These are phyloP conservation scores for Onychomys torridus DNA, from an alignment of 2,797 vertebrate species.

Conservation along the genomic window DNA sequence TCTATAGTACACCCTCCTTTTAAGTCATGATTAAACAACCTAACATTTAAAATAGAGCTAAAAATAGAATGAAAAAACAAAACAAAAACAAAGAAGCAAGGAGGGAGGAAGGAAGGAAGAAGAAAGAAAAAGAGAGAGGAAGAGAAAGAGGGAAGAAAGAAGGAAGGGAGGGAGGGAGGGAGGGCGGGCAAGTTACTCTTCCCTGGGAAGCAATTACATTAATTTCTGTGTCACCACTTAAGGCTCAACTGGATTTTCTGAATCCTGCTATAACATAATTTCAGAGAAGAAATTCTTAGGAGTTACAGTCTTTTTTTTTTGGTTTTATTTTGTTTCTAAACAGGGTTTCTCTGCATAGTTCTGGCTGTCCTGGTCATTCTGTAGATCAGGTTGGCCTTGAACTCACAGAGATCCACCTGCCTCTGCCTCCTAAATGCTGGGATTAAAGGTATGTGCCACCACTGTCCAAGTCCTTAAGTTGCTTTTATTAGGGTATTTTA, in stretches of 20 bases:
- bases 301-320: background rate
- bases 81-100: too few relatives aligned
- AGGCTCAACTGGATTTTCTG: constrained; percentile 9
- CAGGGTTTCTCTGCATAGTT: background rate
- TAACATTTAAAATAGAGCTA: constrained; percentile 23
- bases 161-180: background rate
- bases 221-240: constrained; percentile 22
- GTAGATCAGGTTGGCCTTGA: too few relatives aligned
- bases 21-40: background rate
- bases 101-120: too few relatives aligned
- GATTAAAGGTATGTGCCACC: background rate
- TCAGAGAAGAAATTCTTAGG: background rate
- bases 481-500: background rate
- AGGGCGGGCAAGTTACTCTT: background rate
- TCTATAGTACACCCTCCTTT: background rate
- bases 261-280: background rate
- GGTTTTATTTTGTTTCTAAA: background rate
- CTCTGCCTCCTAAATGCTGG: background rate
- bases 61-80: background rate
- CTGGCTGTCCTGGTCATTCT: background rate
- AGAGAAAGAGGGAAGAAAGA: accelerated
- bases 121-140: too few relatives aligned
- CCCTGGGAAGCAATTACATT: background rate
- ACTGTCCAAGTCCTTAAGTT: background rate
- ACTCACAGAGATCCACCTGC: background rate